These are phyloP conservation scores for Callipepla squamata DNA, from an alignment of 2,113 vertebrate genomes.

Conservation along the genomic window DNA sequence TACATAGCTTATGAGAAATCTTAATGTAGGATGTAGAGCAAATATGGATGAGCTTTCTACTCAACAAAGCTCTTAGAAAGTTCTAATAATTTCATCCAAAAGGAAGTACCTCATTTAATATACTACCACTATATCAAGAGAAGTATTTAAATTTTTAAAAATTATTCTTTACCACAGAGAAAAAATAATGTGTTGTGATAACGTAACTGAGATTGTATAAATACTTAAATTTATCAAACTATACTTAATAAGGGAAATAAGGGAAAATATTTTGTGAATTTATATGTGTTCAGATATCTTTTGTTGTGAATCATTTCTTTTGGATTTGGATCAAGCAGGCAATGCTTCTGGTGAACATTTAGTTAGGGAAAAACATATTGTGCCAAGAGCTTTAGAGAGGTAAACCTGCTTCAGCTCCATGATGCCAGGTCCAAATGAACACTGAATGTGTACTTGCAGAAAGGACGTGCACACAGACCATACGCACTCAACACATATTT, in stretches of 20 bases:
- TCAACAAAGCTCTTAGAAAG: background rate
- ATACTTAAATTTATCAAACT: background rate
- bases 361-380: background rate
- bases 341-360: background rate
- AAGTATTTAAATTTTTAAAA: background rate
- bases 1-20: background rate
- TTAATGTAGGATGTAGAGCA: background rate
- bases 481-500: fast-evolving
- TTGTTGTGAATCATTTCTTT: background rate
- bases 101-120: background rate
- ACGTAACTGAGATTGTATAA: background rate
- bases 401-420: background rate
- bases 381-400: background rate
- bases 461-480: background rate
- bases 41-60: background rate
- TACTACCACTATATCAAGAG: background rate
- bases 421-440: too few relatives aligned
- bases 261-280: background rate
- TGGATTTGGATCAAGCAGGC: background rate
- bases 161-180: background rate
- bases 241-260: background rate
- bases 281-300: background rate
- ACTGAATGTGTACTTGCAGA: fast-evolving
- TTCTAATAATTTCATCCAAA: background rate
- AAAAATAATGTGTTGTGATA: background rate